Conservation (phyloP, 2,113 vertebrate species). For the Psephotus haematonotus region DNA sequence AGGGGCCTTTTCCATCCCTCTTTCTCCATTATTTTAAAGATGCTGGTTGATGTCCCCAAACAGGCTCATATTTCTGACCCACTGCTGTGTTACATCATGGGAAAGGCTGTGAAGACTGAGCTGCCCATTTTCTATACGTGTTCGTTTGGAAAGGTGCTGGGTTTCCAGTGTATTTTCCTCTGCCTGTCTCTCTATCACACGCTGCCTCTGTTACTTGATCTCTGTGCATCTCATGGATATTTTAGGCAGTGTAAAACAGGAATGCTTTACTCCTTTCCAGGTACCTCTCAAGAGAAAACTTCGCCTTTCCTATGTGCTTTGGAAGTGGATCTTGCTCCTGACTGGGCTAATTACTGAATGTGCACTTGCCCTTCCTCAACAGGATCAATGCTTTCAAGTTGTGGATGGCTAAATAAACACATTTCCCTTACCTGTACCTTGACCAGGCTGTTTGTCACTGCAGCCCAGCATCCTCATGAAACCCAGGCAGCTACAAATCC, state of each 20-base stretch:
- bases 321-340: neutral
- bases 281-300: neutral
- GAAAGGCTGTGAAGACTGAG: neutral
- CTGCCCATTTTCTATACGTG: accelerated
- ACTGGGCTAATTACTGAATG: neutral
- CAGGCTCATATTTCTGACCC: neutral
- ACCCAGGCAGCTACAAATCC: neutral
- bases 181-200: neutral
- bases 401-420: neutral
- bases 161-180: neutral
- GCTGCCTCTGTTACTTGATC: neutral
- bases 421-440: neutral
- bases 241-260: neutral
- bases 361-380: neutral
- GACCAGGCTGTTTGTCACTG: neutral
- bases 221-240: accelerated
- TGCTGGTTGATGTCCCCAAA: neutral
- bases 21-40: neutral
- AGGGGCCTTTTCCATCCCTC: accelerated
- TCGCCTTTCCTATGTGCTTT: neutral
- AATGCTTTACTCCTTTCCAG: neutral
- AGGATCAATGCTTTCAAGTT: neutral
- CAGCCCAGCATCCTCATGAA: neutral
- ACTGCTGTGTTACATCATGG: neutral
- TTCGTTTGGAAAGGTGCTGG: neutral